Evolutionary conservation across 2,797 vertebrate genomes (phyloP).

Genomic region (Myotis planiceps): DNA sequence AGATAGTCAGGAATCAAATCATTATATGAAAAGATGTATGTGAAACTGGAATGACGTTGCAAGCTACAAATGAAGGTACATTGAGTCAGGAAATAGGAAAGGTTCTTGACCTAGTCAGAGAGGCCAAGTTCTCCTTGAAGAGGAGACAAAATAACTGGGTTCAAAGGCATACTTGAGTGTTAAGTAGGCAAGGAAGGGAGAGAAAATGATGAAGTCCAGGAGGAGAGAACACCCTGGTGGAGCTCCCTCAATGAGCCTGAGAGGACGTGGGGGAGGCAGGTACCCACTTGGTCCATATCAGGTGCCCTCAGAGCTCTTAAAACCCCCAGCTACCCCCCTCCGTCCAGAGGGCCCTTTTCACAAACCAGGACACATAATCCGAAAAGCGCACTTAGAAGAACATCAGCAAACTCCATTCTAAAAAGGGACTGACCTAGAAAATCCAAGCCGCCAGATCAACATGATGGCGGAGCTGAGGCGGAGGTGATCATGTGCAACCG

Average conservation of each 20-base stretch:
- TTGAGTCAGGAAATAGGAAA: neutral
- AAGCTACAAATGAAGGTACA: neutral
- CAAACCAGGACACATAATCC: neutral
- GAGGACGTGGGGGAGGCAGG: neutral
- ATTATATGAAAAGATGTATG: neutral
- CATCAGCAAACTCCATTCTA: conserved; percentile 6
- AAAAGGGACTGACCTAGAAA: conserved; percentile 18
- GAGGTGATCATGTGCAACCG: neutral
- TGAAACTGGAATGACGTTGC: neutral
- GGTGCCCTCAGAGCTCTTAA: neutral
- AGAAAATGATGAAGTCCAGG: neutral
- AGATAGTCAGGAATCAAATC: neutral
- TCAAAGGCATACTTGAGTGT: fast-evolving
- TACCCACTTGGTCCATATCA: too few relatives aligned
- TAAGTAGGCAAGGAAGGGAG: neutral
- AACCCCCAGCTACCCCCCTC: fast-evolving
- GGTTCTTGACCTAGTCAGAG: neutral
- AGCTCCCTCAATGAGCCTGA: neutral
- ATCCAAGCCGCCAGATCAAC: neutral
- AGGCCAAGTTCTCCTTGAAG: neutral
- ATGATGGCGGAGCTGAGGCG: neutral
- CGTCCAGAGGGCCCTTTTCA: neutral
- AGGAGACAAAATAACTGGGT: neutral
- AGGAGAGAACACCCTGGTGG: neutral
- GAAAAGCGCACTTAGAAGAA: neutral